phyloP scores from a whole-genome alignment of 2,113 vertebrate genomes.

The Caloenas nicobarica region DNA sequence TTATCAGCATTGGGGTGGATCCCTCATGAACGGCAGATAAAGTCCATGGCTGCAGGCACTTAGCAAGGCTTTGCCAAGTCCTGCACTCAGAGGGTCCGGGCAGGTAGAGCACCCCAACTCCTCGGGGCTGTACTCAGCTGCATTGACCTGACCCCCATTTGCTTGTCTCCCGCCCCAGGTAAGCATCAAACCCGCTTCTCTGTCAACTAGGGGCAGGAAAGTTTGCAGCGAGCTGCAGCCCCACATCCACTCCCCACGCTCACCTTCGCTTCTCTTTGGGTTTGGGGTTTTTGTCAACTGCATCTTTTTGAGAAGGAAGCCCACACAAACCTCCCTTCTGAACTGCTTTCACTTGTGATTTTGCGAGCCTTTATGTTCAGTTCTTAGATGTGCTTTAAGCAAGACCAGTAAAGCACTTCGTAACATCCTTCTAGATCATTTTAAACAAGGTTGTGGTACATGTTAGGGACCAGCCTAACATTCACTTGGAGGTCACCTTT shows the following conservation, averaged over 20 bases:
- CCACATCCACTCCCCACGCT: background rate
- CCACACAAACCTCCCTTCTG: background rate
- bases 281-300: background rate
- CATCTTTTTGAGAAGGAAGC: background rate
- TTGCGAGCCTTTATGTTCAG: background rate
- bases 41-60: background rate
- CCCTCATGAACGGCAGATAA: background rate
- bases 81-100: fast-evolving
- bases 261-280: background rate
- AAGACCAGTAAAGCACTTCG: background rate
- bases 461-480: background rate
- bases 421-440: background rate
- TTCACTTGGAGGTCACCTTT: background rate
- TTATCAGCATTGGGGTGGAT: fast-evolving
- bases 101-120: background rate
- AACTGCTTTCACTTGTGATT: background rate
- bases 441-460: background rate
- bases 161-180: background rate
- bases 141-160: background rate
- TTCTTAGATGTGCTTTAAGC: background rate
- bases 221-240: background rate
- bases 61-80: background rate
- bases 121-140: background rate
- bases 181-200: background rate
- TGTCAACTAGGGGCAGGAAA: background rate